Conservation (phyloP, 2,113 vertebrate species). For the Bubalus kerabau region DNA sequence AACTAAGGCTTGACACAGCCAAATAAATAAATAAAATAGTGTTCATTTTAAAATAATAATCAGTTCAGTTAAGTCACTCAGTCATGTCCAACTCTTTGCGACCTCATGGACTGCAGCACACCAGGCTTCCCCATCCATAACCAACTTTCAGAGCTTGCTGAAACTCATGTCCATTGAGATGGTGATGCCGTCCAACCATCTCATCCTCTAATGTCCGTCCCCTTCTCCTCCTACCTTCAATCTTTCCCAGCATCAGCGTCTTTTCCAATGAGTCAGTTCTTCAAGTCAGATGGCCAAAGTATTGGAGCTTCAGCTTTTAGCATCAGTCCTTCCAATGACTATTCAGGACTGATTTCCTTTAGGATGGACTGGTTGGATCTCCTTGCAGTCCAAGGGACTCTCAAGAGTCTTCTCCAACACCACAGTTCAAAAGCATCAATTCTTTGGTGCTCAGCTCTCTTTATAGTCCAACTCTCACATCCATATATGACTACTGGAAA, state of each 20-base stretch:
- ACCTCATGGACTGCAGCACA: not conserved
- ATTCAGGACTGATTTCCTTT: not conserved
- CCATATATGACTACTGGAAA: not conserved
- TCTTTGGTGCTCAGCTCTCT: not conserved
- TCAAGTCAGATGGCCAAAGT: not conserved
- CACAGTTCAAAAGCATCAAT: not conserved
- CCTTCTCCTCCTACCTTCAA: not conserved
- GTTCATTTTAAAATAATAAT: not conserved
- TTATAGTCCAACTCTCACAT: not conserved
- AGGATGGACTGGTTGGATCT: not conserved
- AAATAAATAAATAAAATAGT: not conserved
- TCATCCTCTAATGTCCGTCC: not conserved
- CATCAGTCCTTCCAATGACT: not conserved
- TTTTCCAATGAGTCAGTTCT: not conserved
- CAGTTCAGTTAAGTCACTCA: not conserved
- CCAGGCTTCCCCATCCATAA: not conserved
- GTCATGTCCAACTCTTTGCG: not conserved
- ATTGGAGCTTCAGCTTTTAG: not conserved
- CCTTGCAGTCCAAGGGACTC: not conserved
- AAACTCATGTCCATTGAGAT: not conserved
- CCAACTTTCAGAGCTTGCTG: not conserved
- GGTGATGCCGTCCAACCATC: not conserved
- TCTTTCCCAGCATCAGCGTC: not conserved
- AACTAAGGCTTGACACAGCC: not conserved
- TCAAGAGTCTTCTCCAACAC: not conserved